phyloP scores from a whole-genome alignment of 2,888 invertebrate species.

The Cheilosia soror region DNA sequence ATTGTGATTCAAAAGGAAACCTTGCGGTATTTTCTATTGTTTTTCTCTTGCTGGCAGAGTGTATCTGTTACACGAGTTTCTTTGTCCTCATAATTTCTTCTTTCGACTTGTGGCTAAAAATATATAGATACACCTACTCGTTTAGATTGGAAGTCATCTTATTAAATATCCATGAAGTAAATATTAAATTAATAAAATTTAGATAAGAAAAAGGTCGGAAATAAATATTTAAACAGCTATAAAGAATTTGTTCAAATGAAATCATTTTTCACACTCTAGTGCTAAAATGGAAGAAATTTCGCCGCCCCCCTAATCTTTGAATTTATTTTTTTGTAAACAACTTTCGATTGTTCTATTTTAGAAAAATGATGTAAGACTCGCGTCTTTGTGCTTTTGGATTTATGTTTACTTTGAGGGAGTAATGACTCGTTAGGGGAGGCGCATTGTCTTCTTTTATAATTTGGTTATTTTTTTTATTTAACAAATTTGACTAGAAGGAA shows the following conservation, averaged over 20 bases:
- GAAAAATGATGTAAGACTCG: conserved; percentile 6
- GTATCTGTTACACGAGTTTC: conserved; percentile 41
- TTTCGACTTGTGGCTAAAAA: neutral
- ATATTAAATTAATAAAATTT: conserved; percentile 21
- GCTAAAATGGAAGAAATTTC: neutral
- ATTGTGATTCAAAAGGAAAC: conserved; percentile 43
- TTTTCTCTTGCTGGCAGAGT: neutral
- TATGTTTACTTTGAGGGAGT: neutral
- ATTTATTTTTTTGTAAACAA: conserved; percentile 13
- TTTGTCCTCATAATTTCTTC: conserved; percentile 1
- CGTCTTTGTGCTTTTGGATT: neutral
- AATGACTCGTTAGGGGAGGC: conserved; percentile 2
- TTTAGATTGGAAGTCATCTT: neutral
- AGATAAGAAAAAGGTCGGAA: neutral
- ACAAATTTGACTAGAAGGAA: too few relatives aligned
- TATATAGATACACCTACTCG: too few relatives aligned
- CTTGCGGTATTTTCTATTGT: conserved; percentile 32
- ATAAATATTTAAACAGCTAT: conserved; percentile 32
- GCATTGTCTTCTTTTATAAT: neutral
- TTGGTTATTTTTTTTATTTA: too few relatives aligned
- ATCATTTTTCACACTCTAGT: conserved; percentile 30
- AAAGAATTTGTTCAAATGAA: conserved; percentile 21
- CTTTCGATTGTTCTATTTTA: conserved; percentile 8
- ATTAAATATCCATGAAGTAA: conserved; percentile 19
- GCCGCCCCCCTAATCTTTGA: neutral